Percentiles rank a stretch among this genome's conserved stretches.
Evolutionary conservation across 1,140 invertebrate species (phyloP).

Genomic region (Zaprionus gabonicus): DNA sequence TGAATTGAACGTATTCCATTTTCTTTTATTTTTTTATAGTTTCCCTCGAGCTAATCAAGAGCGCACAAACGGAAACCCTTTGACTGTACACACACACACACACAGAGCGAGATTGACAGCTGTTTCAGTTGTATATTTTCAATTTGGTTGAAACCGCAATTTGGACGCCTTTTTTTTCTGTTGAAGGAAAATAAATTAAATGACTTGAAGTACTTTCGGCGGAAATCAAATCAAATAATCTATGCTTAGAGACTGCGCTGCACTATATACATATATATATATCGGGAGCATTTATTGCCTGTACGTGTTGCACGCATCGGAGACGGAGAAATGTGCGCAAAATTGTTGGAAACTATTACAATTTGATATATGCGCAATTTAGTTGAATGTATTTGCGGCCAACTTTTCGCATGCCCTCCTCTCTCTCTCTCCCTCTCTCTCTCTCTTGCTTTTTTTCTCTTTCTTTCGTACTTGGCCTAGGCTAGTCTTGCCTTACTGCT

Average conservation of each 20-base stretch:
- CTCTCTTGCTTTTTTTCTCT: background rate
- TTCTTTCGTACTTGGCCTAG: background rate
- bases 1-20: slow-evolving; percentile 45
- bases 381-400: slow-evolving; percentile 55
- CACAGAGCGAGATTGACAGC: slow-evolving; percentile 30
- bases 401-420: slow-evolving; percentile 17
- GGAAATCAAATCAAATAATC: slow-evolving; percentile 54
- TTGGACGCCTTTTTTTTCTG: background rate
- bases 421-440: background rate
- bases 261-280: slow-evolving; percentile 11
- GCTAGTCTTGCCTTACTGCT: slow-evolving; percentile 1
- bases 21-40: slow-evolving; percentile 22
- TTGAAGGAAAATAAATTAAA: slow-evolving; percentile 31
- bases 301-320: slow-evolving; percentile 63
- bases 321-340: slow-evolving; percentile 60
- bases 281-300: slow-evolving; percentile 43
- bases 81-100: background rate
- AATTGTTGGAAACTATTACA: slow-evolving; percentile 67
- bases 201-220: slow-evolving; percentile 39
- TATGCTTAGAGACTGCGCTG: slow-evolving; percentile 29
- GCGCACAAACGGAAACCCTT: slow-evolving; percentile 30
- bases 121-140: slow-evolving; percentile 44
- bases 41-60: slow-evolving; percentile 40
- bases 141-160: slow-evolving; percentile 42
- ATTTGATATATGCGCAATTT: slow-evolving; percentile 68